phyloP scores from a whole-genome alignment of 2,797 vertebrate species.

The Sorex maritimensis region DNA sequence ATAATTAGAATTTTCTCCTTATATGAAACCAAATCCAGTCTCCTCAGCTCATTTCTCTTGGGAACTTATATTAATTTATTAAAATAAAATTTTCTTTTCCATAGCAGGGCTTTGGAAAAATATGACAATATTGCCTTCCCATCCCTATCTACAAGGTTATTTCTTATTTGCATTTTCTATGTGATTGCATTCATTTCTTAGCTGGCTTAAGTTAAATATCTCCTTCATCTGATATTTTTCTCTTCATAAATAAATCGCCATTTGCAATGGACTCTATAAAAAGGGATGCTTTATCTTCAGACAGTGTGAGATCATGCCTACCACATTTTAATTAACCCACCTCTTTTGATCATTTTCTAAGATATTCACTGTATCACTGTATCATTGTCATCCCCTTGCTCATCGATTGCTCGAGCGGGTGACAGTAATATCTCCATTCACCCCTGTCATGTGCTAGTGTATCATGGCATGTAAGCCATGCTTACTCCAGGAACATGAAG shows the following conservation, averaged over 20 bases:
- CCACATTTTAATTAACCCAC: not conserved
- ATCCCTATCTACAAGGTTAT: not conserved
- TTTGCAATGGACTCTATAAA: slow-evolving; percentile 4
- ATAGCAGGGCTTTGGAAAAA: slow-evolving; percentile 53
- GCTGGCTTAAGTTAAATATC: not conserved
- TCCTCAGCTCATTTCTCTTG: slow-evolving; percentile 17
- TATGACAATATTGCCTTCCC: not conserved
- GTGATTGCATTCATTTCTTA: not conserved
- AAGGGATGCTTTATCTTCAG: not conserved
- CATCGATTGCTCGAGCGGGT: too few relatives aligned
- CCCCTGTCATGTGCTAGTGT: too few relatives aligned
- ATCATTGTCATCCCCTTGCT: too few relatives aligned
- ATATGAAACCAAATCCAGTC: slow-evolving; percentile 39
- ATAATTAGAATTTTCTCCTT: slow-evolving; percentile 56
- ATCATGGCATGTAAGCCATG: too few relatives aligned
- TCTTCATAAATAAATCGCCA: not conserved
- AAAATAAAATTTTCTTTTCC: slow-evolving; percentile 64
- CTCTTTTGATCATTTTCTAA: slow-evolving; percentile 28
- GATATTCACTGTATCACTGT: too few relatives aligned
- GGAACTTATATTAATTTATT: slow-evolving; percentile 42
- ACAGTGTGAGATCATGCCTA: not conserved
- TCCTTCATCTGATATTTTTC: not conserved
- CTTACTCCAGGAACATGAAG: too few relatives aligned
- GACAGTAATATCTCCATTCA: too few relatives aligned
- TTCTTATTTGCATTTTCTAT: slow-evolving; percentile 25